Evolutionary conservation across 2,797 vertebrate species (phyloP), one percentile per base, ranked within the genome.

Genomic region (Danio aesculapii): DNA sequence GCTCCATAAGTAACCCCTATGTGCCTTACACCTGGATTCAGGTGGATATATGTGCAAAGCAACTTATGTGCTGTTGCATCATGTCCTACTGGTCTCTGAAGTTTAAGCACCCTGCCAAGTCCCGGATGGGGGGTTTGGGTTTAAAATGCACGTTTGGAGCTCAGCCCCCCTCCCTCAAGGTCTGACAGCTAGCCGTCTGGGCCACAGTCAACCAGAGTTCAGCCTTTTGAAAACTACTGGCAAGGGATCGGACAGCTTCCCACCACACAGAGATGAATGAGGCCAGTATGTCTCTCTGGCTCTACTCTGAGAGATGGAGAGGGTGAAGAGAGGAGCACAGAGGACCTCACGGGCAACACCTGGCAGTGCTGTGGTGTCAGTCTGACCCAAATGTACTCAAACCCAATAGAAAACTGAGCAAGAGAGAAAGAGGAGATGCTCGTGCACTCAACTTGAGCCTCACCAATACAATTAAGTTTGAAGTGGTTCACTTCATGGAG

Each of bases 1-100:
- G 81, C 66, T 52, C 58, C 30, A 47, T 16, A 17, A 63, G 81
- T 79, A 69, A 76, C 66, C 44, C 66, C 58, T 11, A 19, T 67
- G 61, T 68, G 62, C 58, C 16, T 72, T 47, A 19, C 47, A 43
- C 41, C 67, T 44, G 55, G n/a, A 73, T 71, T 44, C 75, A 66
- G 10, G 47, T 62, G 81, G 78, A 90, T 88, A 75, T 89, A 87
- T 84, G 78, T 73, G 67, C 49, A 85, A 75, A 74, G 74, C 85
- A 75, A 50, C 59, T 84, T 71, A 55, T 88, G 80, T 89, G 88
- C 87, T 88, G 86, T 83, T 85, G 84, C 86, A 86, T 83, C 73
- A 87, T 77, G 84, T 66, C 43, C 13, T n/a, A 59, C 39, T 39
- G 61, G 41, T 73, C 79, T 84, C 70, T 81, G 44, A 73, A 75